Conservation (phyloP, 2,113 vertebrate species). For the Zootoca vivipara region DNA sequence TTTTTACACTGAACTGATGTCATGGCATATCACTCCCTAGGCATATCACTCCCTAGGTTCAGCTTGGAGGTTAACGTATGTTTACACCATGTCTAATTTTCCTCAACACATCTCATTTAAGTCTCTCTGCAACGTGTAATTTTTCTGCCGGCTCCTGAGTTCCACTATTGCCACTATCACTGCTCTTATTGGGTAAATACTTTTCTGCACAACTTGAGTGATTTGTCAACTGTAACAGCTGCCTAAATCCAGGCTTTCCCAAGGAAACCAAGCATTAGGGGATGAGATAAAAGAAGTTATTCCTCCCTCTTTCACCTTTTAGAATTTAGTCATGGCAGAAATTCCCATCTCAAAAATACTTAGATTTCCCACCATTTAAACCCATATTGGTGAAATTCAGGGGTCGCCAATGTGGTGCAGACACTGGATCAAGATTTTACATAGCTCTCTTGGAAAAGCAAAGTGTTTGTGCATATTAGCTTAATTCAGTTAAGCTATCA, state of each 20-base stretch:
- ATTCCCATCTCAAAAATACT: neutral
- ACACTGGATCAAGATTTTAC: too few relatives aligned
- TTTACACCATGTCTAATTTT: slow-evolving; percentile 24
- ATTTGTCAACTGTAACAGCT: slow-evolving; percentile 14
- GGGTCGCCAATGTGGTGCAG: too few relatives aligned
- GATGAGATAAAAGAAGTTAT: neutral
- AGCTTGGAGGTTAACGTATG: neutral
- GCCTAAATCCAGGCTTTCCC: slow-evolving; percentile 38
- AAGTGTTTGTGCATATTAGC: too few relatives aligned
- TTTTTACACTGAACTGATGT: neutral
- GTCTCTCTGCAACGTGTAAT: neutral
- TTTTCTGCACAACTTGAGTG: slow-evolving; percentile 31
- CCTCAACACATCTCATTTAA: slow-evolving; percentile 31
- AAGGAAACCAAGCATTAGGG: slow-evolving; percentile 36
- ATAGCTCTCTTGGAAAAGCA: too few relatives aligned
- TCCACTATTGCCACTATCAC: slow-evolving; percentile 22
- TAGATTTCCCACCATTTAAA: slow-evolving; percentile 34
- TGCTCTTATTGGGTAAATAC: slow-evolving; percentile 14
- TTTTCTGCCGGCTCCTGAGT: slow-evolving; percentile 15
- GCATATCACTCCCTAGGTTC: neutral
- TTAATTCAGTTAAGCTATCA: slow-evolving; percentile 42
- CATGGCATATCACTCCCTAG: rapidly evolving
- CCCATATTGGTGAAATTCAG: neutral
- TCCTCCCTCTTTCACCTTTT: slow-evolving; percentile 26
- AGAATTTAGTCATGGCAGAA: slow-evolving; percentile 22